phyloP scores from a whole-genome alignment of 2,113 vertebrate genomes.

The Nycticorax nycticorax region DNA sequence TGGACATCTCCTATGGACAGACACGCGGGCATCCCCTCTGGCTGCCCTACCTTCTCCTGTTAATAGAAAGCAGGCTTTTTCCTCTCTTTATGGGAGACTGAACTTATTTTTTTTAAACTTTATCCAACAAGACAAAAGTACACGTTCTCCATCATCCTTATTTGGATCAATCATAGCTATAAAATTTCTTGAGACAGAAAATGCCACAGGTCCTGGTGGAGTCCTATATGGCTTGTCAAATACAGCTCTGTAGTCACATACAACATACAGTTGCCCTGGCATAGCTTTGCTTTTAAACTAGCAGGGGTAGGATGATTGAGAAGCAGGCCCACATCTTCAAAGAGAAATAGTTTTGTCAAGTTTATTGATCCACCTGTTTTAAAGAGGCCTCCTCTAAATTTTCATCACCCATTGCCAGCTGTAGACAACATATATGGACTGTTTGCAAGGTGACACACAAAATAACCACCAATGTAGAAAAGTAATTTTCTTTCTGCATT shows the following conservation, averaged over 20 bases:
- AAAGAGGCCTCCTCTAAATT: conserved; percentile 1
- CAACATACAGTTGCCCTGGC: neutral
- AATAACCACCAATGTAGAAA: neutral
- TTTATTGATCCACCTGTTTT: neutral
- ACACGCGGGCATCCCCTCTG: neutral
- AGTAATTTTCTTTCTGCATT: neutral
- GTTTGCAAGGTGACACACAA: neutral
- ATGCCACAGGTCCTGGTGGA: neutral
- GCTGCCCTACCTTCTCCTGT: neutral
- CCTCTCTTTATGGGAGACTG: neutral
- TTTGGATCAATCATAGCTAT: neutral
- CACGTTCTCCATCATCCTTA: neutral
- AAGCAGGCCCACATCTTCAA: neutral
- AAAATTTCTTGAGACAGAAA: neutral
- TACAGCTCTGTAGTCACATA: neutral
- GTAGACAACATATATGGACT: neutral
- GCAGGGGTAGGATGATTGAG: neutral
- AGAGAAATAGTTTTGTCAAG: neutral
- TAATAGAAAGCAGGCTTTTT: neutral
- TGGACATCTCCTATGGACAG: neutral
- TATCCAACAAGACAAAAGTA: neutral
- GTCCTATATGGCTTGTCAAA: neutral
- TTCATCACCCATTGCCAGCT: neutral
- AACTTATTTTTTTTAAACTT: neutral
- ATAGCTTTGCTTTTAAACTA: neutral